Evolutionary conservation across 2,888 invertebrate species (phyloP).

Genomic region (Pollenia griseotomentosa): DNA sequence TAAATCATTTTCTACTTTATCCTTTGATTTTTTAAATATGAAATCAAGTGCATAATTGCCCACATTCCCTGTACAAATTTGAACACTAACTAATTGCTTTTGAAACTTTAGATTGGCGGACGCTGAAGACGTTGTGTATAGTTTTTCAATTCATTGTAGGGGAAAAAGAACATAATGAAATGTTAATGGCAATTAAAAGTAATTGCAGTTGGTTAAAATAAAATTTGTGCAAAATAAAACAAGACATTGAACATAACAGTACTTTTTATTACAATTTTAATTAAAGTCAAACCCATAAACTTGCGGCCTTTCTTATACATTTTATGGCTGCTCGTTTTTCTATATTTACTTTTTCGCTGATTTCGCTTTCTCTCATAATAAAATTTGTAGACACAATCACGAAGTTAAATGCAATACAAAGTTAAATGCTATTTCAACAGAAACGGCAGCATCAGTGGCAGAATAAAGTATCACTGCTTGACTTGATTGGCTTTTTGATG

Average conservation of each 20-base stretch:
- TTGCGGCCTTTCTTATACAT: constrained; percentile 17
- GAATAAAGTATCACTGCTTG: neutral
- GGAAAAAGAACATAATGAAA: constrained; percentile 1
- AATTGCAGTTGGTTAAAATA: constrained; percentile 22
- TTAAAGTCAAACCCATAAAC: constrained; percentile 33
- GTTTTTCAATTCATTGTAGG: neutral
- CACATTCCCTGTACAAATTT: constrained; percentile 32
- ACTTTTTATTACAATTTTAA: constrained; percentile 47
- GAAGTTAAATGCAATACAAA: constrained; percentile 10
- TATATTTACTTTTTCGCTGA: constrained; percentile 1
- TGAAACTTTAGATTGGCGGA: neutral
- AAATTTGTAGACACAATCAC: constrained; percentile 8
- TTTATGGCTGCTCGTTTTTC: constrained; percentile 11
- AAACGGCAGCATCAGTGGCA: neutral
- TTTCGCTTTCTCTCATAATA: neutral
- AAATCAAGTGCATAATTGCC: constrained; percentile 59
- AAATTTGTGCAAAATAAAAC: constrained; percentile 22
- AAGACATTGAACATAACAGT: constrained; percentile 36
- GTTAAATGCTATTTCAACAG: constrained; percentile 18
- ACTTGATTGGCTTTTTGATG: constrained; percentile 10
- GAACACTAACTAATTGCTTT: constrained; percentile 40
- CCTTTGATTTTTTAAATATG: neutral
- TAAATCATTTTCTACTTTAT: neutral
- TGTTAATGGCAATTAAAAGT: constrained; percentile 7
- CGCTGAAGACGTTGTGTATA: neutral